These are phyloP conservation scores for Caerostris darwini DNA, from an alignment of 1,140 invertebrate species.

Conservation along the genomic window DNA sequence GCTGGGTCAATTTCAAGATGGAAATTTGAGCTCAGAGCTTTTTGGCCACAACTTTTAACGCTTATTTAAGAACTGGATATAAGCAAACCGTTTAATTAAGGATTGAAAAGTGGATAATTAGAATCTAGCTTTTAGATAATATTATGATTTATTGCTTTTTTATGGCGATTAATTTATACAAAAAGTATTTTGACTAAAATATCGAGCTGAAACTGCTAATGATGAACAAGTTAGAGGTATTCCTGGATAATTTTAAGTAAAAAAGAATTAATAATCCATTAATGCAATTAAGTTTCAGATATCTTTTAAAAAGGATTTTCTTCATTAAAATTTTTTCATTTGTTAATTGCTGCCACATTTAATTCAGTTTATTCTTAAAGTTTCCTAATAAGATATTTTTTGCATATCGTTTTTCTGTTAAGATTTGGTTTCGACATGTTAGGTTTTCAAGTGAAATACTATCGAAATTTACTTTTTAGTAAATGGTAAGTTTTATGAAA, in stretches of 20 bases:
- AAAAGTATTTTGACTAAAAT: neutral
- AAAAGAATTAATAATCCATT: neutral
- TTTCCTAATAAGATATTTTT: too few relatives aligned
- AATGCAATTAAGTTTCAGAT: neutral
- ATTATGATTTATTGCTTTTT: neutral
- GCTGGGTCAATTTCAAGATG: neutral
- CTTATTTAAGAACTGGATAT: neutral
- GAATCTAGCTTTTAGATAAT: neutral
- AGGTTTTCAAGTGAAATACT: too few relatives aligned
- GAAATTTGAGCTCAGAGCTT: neutral
- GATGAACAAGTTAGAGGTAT: neutral
- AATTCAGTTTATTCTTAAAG: too few relatives aligned
- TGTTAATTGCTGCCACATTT: too few relatives aligned
- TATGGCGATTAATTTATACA: neutral
- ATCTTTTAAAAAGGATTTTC: neutral
- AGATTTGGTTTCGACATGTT: too few relatives aligned
- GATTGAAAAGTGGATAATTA: too few relatives aligned
- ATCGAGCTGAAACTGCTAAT: neutral
- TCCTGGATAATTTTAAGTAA: neutral
- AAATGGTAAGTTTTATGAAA: too few relatives aligned
- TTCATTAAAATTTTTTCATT: neutral
- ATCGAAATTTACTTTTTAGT: too few relatives aligned
- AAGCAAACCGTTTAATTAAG: neutral
- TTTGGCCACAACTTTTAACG: neutral
- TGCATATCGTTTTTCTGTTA: too few relatives aligned